phyloP scores from a whole-genome alignment of 2,797 vertebrate species.

The Hybognathus amarus region DNA sequence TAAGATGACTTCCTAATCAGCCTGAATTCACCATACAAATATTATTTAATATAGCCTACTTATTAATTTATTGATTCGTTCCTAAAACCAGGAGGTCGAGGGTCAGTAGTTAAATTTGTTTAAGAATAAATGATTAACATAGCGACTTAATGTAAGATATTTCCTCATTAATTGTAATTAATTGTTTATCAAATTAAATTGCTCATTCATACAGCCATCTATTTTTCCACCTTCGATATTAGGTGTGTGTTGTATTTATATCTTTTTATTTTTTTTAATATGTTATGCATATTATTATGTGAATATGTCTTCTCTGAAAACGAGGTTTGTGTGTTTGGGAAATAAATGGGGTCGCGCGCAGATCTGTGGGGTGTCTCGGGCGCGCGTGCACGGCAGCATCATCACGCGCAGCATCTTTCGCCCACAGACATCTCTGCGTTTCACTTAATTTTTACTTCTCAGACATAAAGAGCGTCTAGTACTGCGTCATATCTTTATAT shows the following conservation, averaged over 20 bases:
- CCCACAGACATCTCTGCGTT: not conserved
- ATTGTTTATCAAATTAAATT: not conserved
- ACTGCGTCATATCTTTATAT: slow-evolving; percentile 55
- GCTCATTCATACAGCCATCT: not conserved
- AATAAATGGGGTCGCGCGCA: slow-evolving; percentile 13
- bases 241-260: not conserved
- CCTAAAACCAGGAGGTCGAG: not conserved
- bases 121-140: not conserved
- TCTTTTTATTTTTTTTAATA: no score
- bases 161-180: not conserved
- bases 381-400: slow-evolving; percentile 32
- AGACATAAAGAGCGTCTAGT: slow-evolving; percentile 53
- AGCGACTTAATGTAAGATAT: not conserved
- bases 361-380: slow-evolving; percentile 9
- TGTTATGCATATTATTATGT: not conserved
- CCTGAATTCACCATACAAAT: not conserved
- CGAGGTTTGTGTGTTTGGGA: no score
- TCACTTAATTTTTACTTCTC: not conserved
- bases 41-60: not conserved
- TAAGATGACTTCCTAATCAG: no score
- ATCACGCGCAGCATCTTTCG: slow-evolving; percentile 15
- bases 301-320: not conserved
- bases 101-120: not conserved
- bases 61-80: not conserved
- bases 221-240: not conserved